Percentiles rank a stretch among this genome's conserved stretches.
Evolutionary conservation across 2,113 vertebrate genomes (phyloP).

Genomic region (Picathartes gymnocephalus): DNA sequence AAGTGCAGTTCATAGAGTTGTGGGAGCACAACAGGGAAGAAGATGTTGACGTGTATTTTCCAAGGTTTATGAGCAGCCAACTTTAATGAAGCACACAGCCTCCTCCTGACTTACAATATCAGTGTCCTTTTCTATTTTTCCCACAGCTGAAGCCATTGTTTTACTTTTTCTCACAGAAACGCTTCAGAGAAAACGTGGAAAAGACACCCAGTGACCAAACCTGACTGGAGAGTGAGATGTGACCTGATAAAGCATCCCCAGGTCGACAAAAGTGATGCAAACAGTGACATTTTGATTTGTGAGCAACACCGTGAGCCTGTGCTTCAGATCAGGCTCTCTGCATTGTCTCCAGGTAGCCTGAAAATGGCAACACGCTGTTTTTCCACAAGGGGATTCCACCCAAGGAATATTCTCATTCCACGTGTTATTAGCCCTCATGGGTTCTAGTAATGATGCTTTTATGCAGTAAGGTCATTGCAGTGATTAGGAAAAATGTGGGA

Average conservation of each 20-base stretch:
- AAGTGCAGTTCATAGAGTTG: neutral
- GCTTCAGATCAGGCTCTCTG: neutral
- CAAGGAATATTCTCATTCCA: neutral
- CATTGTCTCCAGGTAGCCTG: neutral
- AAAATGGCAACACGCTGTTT: neutral
- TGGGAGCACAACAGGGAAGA: neutral
- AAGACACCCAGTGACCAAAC: neutral
- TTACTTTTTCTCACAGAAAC: neutral
- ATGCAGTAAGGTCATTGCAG: neutral
- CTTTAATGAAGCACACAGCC: neutral
- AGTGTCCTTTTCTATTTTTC: neutral
- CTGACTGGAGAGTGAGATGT: neutral
- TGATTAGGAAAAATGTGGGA: neutral
- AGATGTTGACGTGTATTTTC: neutral
- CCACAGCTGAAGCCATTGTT: neutral
- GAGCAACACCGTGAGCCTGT: neutral
- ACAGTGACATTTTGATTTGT: neutral
- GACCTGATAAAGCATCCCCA: neutral
- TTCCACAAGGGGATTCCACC: neutral
- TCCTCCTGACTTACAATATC: neutral
- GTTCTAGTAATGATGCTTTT: neutral
- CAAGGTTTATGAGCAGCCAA: neutral
- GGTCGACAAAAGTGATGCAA: neutral
- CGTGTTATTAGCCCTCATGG: fast-evolving
- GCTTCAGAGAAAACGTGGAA: neutral